Conservation (phyloP, 2,797 vertebrate genomes). For the Hyperoplus lanceolatus region DNA sequence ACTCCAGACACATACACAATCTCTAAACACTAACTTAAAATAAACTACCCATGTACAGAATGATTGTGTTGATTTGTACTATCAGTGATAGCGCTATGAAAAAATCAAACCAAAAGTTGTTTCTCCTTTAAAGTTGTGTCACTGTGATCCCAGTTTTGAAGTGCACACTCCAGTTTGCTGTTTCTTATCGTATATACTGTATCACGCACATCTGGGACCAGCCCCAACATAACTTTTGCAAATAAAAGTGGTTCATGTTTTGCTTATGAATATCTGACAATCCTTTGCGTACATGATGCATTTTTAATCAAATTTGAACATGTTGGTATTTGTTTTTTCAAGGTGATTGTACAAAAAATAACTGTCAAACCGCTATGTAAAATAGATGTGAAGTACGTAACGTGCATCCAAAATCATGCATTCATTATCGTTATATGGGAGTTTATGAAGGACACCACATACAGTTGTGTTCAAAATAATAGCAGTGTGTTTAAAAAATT, state of each 20-base stretch:
- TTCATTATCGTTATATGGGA: neutral
- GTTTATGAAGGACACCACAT: neutral
- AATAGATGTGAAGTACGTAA: neutral
- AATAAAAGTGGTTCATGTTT: neutral
- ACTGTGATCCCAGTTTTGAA: neutral
- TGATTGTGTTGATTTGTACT: neutral
- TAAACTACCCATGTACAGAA: neutral
- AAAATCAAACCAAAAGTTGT: neutral
- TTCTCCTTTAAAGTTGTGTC: constrained; percentile 4
- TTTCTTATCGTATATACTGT: neutral
- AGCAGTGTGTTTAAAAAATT: too few relatives aligned
- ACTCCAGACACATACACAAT: constrained; percentile 11
- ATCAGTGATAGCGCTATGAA: neutral
- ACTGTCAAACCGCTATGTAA: neutral
- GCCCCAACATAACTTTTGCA: neutral
- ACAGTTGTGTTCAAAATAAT: too few relatives aligned
- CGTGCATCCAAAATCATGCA: neutral
- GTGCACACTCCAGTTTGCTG: neutral
- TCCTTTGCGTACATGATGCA: neutral
- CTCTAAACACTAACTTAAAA: constrained; percentile 68
- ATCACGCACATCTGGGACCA: neutral
- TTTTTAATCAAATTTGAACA: neutral
- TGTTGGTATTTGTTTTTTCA: neutral
- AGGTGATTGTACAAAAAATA: neutral
- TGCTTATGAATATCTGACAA: neutral